These are phyloP conservation scores for Peromyscus melanophrys DNA, from an alignment of 2,797 vertebrate genomes.

Conservation along the genomic window DNA sequence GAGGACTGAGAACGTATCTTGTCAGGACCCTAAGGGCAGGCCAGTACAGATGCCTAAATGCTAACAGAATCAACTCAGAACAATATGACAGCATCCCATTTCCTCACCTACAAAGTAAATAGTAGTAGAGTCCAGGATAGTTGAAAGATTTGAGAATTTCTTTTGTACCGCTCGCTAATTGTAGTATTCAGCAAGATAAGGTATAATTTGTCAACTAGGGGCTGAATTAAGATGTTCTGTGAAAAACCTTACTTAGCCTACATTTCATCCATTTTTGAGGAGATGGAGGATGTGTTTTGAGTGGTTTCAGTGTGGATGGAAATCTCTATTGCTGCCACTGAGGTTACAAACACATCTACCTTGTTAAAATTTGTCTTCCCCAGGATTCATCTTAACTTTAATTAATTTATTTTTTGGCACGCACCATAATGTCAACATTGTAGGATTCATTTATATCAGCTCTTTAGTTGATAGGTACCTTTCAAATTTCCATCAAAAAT, in stretches of 20 bases:
- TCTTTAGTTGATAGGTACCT: not conserved
- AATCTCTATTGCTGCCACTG: not conserved
- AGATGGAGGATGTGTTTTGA: not conserved
- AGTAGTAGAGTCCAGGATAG: not conserved
- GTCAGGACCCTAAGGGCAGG: too few relatives aligned
- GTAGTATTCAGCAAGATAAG: not conserved
- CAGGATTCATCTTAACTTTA: constrained; percentile 17
- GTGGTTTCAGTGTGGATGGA: not conserved
- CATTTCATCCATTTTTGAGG: not conserved
- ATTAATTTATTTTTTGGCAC: constrained; percentile 52
- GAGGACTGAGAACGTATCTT: too few relatives aligned
- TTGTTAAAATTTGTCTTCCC: not conserved
- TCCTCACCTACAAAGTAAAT: not conserved
- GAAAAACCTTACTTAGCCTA: not conserved
- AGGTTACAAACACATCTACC: not conserved
- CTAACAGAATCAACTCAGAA: not conserved
- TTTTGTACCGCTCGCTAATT: not conserved
- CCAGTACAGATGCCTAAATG: too few relatives aligned
- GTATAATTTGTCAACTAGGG: not conserved
- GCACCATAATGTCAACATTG: constrained; percentile 64
- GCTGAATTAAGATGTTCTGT: not conserved
- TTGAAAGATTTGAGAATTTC: not conserved
- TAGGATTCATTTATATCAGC: constrained; percentile 68
- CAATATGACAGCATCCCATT: not conserved
- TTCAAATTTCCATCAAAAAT: not conserved